phyloP scores from a whole-genome alignment of 2,888 invertebrate genomes.

The Folsomia manolachei region DNA sequence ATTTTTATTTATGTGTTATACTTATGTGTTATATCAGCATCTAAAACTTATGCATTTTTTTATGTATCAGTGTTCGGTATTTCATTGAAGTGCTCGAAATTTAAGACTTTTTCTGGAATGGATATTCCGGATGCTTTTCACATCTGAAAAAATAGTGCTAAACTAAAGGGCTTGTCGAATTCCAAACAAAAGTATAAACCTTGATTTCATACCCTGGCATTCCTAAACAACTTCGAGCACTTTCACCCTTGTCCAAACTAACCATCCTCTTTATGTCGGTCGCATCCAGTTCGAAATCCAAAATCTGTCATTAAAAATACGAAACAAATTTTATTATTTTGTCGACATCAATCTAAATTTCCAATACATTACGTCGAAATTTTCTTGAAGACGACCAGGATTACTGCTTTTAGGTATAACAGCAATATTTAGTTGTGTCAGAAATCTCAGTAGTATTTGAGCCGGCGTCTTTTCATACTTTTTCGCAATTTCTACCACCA shows the following conservation, averaged over 20 bases:
- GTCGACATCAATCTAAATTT: not conserved
- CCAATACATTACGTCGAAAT: slow-evolving; percentile 65
- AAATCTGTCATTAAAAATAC: slow-evolving; percentile 54
- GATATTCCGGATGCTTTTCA: slow-evolving; percentile 35
- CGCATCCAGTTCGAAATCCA: slow-evolving; percentile 66
- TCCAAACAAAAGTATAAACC: not conserved
- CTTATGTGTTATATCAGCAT: no score
- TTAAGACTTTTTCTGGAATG: no score
- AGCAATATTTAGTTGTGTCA: slow-evolving; percentile 68
- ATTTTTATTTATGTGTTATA: no score
- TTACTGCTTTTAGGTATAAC: slow-evolving; percentile 84
- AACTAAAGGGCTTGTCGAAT: not conserved
- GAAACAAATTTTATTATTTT: not conserved
- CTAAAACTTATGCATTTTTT: no score
- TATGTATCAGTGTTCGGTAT: no score
- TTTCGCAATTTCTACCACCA: slow-evolving; percentile 53
- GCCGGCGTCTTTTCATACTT: slow-evolving; percentile 68
- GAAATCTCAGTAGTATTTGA: slow-evolving; percentile 70
- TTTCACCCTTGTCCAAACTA: slow-evolving; percentile 64
- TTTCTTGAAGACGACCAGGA: slow-evolving; percentile 68
- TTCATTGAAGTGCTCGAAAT: no score
- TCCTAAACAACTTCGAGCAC: slow-evolving; percentile 63
- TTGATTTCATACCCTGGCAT: slow-evolving; percentile 26
- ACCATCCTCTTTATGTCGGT: slow-evolving; percentile 64
- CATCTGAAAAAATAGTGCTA: slow-evolving; percentile 25